A percentile compares a stretch with the other conserved stretches of the same genome.
phyloP scores from a whole-genome alignment of 2,113 vertebrate genomes.

The Telmatochromis brichardi region DNA sequence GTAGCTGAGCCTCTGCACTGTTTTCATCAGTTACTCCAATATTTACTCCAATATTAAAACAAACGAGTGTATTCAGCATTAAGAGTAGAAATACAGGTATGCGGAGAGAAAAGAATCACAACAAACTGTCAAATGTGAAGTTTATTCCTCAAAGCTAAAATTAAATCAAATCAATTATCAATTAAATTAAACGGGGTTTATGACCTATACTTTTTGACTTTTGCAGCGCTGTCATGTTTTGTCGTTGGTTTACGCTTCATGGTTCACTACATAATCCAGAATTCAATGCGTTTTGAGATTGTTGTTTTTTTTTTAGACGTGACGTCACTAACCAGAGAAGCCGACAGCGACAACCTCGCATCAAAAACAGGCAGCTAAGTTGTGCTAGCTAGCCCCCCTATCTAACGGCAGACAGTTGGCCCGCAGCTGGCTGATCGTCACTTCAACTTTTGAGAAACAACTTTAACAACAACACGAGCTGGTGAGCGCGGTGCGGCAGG shows the following conservation, averaged over 20 bases:
- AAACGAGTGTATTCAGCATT: background rate
- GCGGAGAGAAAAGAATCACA: background rate
- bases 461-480: constrained; percentile 10
- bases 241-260: background rate
- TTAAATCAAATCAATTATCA: background rate
- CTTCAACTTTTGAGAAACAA: constrained; percentile 53
- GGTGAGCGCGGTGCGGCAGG: background rate
- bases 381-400: constrained; percentile 25
- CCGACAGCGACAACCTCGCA: constrained; percentile 34
- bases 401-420: constrained; percentile 22
- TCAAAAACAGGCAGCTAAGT: constrained; percentile 55
- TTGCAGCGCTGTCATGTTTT: background rate
- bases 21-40: background rate
- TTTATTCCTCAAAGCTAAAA: background rate
- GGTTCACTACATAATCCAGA: constrained; percentile 30
- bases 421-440: constrained; percentile 27
- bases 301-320: background rate
- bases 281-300: background rate
- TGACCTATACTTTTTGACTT: background rate
- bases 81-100: background rate
- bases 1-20: background rate
- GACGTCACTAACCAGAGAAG: constrained; percentile 43
- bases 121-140: background rate
- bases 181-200: background rate
- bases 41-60: background rate